Evolutionary conservation across 1,140 invertebrate species (phyloP).

Genomic region (Drosophila sproati): DNA sequence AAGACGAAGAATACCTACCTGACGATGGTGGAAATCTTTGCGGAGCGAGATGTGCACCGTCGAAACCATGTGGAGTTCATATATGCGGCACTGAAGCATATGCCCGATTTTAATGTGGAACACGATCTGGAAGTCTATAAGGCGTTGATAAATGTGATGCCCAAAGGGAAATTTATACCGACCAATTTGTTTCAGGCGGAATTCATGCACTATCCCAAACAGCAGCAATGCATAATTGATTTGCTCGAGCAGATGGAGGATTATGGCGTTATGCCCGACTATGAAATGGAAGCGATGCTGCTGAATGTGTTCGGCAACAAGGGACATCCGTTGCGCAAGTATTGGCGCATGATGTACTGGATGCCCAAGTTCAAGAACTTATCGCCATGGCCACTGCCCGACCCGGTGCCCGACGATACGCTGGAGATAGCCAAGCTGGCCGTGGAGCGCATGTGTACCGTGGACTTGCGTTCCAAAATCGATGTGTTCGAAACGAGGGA

Average conservation of each 20-base stretch:
- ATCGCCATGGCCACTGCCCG: constrained; percentile 95
- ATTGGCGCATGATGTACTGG: constrained; percentile 98
- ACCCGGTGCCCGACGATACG: constrained; percentile 89
- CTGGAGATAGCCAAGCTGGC: constrained; percentile 94
- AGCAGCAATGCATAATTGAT: constrained; percentile 96
- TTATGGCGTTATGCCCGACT: constrained; percentile 93
- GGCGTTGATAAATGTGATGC: constrained; percentile 94
- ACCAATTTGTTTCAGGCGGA: constrained; percentile 92
- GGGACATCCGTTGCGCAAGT: constrained; percentile 92
- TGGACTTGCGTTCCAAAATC: constrained; percentile 92
- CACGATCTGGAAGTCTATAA: constrained; percentile 97
- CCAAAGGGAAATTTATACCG: constrained; percentile 95
- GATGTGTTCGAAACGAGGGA: constrained; percentile 89
- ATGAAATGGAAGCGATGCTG: constrained; percentile 93
- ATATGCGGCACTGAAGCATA: constrained; percentile 92
- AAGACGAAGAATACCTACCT: constrained; percentile 91
- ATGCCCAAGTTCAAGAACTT: constrained; percentile 97
- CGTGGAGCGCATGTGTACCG: constrained; percentile 92
- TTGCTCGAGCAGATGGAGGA: constrained; percentile 86
- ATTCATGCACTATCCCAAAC: constrained; percentile 96
- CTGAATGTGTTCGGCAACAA: constrained; percentile 93
- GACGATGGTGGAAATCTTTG: constrained; percentile 90
- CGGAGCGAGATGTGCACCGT: constrained; percentile 87
- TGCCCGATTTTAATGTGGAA: constrained; percentile 96
- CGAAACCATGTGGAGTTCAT: constrained; percentile 97